phyloP scores from a whole-genome alignment of 2,113 vertebrate species.

The Hiodon alosoides region DNA sequence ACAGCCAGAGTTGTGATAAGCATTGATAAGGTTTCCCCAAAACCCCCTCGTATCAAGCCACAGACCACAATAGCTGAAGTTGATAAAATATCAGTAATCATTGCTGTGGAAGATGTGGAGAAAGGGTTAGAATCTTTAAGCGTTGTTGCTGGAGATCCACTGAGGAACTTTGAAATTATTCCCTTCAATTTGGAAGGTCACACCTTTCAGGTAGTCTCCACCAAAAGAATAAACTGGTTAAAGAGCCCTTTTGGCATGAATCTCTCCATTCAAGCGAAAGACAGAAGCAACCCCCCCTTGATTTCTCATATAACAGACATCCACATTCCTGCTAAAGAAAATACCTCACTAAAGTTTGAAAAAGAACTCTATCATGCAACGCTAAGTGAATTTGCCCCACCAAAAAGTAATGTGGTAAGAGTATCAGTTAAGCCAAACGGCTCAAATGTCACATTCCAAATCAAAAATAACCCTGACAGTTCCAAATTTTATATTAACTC shows the following conservation, averaged over 20 bases:
- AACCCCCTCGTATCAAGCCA: conserved; percentile 61
- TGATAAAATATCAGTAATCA: conserved; percentile 60
- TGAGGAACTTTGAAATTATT: conserved; percentile 74
- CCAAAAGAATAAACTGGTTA: conserved; percentile 76
- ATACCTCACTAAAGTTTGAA: conserved; percentile 67
- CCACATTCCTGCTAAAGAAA: conserved; percentile 68
- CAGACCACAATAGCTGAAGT: conserved; percentile 45
- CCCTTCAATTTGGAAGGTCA: conserved; percentile 63
- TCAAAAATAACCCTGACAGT: conserved; percentile 67
- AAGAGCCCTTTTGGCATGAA: conserved; percentile 77
- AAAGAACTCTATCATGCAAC: conserved; percentile 69
- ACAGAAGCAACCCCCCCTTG: conserved; percentile 62
- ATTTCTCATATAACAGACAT: conserved; percentile 66
- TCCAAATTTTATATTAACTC: conserved; percentile 73
- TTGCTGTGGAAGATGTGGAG: conserved; percentile 63
- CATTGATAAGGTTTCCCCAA: conserved; percentile 64
- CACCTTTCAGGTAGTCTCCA: conserved; percentile 78
- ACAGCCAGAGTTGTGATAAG: conserved; percentile 70
- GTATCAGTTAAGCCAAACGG: conserved; percentile 59
- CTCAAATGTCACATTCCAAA: conserved; percentile 68
- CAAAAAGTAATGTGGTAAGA: conserved; percentile 71
- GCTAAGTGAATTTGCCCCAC: conserved; percentile 82
- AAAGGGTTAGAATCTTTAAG: conserved; percentile 67
- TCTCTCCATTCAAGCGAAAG: conserved; percentile 82
- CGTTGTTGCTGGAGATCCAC: conserved; percentile 76